Conservation (phyloP, 2,888 invertebrate genomes). For the Protophormia terraenovae region DNA sequence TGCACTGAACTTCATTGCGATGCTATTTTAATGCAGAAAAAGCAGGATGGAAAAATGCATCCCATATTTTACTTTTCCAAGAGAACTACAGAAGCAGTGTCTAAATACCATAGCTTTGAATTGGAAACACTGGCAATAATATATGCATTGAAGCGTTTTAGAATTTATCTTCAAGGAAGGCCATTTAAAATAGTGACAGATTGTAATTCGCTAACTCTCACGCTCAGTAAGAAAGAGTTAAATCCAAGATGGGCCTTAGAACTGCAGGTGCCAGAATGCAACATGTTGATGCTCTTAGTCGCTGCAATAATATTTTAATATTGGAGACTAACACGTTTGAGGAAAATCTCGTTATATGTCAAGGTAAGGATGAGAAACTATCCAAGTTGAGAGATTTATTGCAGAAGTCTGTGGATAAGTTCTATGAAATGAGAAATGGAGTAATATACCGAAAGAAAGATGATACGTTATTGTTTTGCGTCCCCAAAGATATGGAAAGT, state of each 20-base stretch:
- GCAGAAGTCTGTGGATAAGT: constrained; percentile 6
- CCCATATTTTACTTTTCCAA: constrained; percentile 75
- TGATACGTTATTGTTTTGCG: constrained; percentile 44
- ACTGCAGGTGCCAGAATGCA: constrained; percentile 9
- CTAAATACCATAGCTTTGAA: constrained; percentile 73
- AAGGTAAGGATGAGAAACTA: constrained; percentile 26
- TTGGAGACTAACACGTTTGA: constrained; percentile 51
- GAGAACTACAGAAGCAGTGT: constrained; percentile 76
- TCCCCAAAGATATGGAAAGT: constrained; percentile 36
- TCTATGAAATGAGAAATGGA: constrained; percentile 59
- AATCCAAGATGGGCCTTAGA: constrained; percentile 37
- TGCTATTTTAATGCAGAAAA: constrained; percentile 73
- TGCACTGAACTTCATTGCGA: neutral
- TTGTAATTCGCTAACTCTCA: no score
- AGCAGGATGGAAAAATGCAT: constrained; percentile 70
- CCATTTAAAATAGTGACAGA: constrained; percentile 73
- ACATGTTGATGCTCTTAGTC: constrained; percentile 49
- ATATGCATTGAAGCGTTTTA: constrained; percentile 78
- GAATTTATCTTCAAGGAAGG: constrained; percentile 40
- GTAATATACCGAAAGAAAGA: constrained; percentile 46
- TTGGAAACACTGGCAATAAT: constrained; percentile 73
- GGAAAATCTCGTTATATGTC: constrained; percentile 58
- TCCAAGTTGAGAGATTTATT: neutral
- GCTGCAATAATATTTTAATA: constrained; percentile 9
- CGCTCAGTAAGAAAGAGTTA: constrained; percentile 70